Conservation (phyloP, 2,888 invertebrate species). For the Theodoxus fluviatilis region DNA sequence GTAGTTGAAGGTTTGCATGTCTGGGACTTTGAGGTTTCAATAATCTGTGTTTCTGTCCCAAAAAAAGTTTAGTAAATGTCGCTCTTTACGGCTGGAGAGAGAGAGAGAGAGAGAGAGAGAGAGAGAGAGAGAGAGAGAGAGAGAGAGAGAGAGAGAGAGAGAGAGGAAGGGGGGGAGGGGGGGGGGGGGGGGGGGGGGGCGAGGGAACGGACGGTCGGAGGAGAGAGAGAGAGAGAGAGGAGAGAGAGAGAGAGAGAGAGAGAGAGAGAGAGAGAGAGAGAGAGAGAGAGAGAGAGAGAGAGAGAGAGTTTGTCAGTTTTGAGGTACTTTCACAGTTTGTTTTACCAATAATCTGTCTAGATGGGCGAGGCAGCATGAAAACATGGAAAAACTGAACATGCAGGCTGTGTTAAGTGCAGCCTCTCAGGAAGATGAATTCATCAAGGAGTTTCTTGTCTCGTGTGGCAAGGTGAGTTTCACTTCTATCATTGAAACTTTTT, state of each 20-base stretch:
- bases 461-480: constrained; percentile 73
- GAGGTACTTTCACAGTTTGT: no score
- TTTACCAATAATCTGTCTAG: no score
- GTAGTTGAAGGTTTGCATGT: no score
- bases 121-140: neutral
- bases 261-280: no score
- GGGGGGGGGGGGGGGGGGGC: no score
- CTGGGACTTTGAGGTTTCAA: no score
- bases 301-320: no score
- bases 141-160: neutral
- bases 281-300: no score
- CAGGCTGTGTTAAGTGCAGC: constrained; percentile 85
- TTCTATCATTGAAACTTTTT: neutral
- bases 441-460: constrained; percentile 82
- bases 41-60: no score
- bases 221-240: no score
- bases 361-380: constrained; percentile 72
- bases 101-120: neutral
- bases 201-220: no score
- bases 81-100: neutral
- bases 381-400: constrained; percentile 84
- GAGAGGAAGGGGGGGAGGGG: constrained; percentile 44
- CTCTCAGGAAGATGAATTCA: constrained; percentile 80
- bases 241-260: no score
- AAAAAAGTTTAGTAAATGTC: neutral